Conservation (phyloP, 2,888 invertebrate genomes). For the Cheilosia variabilis region DNA sequence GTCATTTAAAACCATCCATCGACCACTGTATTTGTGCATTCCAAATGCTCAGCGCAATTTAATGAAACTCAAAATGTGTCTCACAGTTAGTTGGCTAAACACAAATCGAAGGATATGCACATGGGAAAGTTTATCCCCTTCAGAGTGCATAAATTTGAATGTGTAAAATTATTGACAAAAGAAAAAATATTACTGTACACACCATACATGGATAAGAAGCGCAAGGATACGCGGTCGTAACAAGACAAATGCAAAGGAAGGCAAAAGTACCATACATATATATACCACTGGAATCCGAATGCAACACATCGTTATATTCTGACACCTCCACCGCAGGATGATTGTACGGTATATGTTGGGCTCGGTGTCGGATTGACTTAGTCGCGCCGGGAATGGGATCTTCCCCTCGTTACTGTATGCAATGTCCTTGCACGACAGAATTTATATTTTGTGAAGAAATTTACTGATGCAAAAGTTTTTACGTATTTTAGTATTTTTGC, state of each 20-base stretch:
- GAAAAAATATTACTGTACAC: slow-evolving; percentile 33
- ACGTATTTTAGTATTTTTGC: slow-evolving; percentile 12
- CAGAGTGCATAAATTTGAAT: slow-evolving; percentile 72
- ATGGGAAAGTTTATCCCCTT: slow-evolving; percentile 28
- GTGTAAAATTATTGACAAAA: slow-evolving; percentile 74
- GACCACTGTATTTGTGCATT: not conserved
- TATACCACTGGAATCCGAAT: slow-evolving; percentile 30
- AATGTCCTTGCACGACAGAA: slow-evolving; percentile 45
- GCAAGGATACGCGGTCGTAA: slow-evolving; percentile 36
- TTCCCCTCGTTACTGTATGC: slow-evolving; percentile 41
- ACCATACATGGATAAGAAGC: not conserved
- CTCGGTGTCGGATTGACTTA: slow-evolving; percentile 45
- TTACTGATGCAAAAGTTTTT: slow-evolving; percentile 62
- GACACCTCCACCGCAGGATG: slow-evolving; percentile 29
- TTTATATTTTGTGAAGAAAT: slow-evolving; percentile 52
- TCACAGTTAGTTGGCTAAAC: slow-evolving; percentile 67
- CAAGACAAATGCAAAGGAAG: slow-evolving; percentile 45
- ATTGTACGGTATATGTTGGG: not conserved
- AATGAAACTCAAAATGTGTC: slow-evolving; percentile 70
- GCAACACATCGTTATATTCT: slow-evolving; percentile 63
- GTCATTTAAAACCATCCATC: not conserved
- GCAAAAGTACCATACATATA: not conserved
- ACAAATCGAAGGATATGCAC: slow-evolving; percentile 55
- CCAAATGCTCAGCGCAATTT: slow-evolving; percentile 47
- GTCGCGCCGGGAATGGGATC: not conserved